Evolutionary conservation across 2,888 invertebrate species (phyloP).

Genomic region (Taenaris catops): DNA sequence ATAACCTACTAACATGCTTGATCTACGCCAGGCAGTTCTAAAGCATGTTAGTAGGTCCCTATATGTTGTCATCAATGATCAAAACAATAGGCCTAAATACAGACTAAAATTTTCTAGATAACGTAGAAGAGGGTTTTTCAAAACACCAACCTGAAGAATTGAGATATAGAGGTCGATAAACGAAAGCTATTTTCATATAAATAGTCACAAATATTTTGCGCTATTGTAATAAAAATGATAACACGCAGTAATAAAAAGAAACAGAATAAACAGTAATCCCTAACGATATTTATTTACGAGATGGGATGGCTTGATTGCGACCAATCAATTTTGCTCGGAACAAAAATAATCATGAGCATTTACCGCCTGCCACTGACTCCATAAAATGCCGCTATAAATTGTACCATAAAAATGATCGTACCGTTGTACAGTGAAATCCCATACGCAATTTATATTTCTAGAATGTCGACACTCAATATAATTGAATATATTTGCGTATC

Average conservation of each 20-base stretch:
- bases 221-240: slow-evolving; percentile 2
- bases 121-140: neutral
- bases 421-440: slow-evolving; percentile 31
- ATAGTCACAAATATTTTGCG: neutral
- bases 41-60: no score
- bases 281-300: slow-evolving; percentile 12
- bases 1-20: no score
- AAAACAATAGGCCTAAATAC: no score
- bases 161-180: no score
- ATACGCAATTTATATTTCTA: slow-evolving; percentile 8
- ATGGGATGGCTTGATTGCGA: slow-evolving; percentile 8
- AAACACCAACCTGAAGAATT: no score
- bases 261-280: slow-evolving; percentile 9
- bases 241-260: slow-evolving; percentile 7
- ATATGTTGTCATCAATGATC: no score
- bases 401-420: slow-evolving; percentile 44
- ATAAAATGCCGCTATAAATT: slow-evolving; percentile 45
- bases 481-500: neutral
- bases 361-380: slow-evolving; percentile 11
- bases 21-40: no score
- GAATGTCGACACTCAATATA: slow-evolving; percentile 5
- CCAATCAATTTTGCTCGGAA: slow-evolving; percentile 10
- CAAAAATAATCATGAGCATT: slow-evolving; percentile 10
- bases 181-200: no score
- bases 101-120: slow-evolving; percentile 1